Evolutionary conservation across 2,888 invertebrate species (phyloP).

Genomic region (Agriotes lineatus): DNA sequence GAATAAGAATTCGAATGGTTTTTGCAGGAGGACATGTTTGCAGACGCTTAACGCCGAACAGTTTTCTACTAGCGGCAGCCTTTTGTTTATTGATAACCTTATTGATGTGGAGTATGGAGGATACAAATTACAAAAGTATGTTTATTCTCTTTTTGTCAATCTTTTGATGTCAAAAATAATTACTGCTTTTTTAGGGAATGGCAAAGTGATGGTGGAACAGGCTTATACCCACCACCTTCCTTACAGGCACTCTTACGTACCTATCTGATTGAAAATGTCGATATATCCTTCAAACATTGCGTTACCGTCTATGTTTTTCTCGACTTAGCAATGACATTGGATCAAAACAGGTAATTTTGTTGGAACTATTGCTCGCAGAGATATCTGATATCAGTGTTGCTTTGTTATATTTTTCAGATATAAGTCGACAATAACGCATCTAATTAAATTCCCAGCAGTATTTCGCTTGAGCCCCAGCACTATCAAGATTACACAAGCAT

Average conservation of each 20-base stretch:
- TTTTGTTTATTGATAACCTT: conserved; percentile 81
- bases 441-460: conserved; percentile 85
- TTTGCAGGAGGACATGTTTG: conserved; percentile 68
- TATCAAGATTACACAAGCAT: conserved; percentile 85
- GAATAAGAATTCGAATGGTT: too few relatives aligned
- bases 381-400: too few relatives aligned
- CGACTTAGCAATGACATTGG: conserved; percentile 81
- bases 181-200: conserved; percentile 68
- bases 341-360: conserved; percentile 68
- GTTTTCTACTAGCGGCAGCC: conserved; percentile 56
- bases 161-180: not conserved
- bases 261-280: conserved; percentile 77
- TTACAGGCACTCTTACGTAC: conserved; percentile 82
- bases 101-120: conserved; percentile 74
- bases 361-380: too few relatives aligned
- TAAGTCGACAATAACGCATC: conserved; percentile 75
- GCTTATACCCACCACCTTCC: conserved; percentile 86
- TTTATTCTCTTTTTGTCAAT: not conserved
- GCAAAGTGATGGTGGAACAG: conserved; percentile 75
- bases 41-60: conserved; percentile 50
- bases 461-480: conserved; percentile 81
- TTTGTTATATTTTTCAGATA: conserved; percentile 61
- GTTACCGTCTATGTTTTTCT: conserved; percentile 85
- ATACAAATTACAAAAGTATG: conserved; percentile 67
- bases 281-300: conserved; percentile 80